Conservation (phyloP, 2,888 invertebrate species). For the Argynnis bischoffii region DNA sequence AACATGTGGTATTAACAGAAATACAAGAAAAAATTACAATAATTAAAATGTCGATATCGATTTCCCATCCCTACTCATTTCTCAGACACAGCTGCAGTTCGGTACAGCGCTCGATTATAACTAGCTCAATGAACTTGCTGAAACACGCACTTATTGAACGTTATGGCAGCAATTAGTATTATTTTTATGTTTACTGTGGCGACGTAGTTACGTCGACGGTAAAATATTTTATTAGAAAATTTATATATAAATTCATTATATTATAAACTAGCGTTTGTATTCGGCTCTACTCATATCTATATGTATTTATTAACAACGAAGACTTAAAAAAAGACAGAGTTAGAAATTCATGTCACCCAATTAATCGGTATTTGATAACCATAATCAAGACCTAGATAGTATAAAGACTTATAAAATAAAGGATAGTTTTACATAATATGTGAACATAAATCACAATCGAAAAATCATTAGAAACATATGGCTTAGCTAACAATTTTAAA, state of each 20-base stretch:
- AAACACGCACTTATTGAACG: conserved; percentile 43
- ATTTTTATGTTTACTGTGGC: conserved; percentile 29
- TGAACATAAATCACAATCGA: not conserved
- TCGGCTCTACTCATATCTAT: no score
- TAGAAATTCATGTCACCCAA: no score
- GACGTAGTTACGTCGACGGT: conserved; percentile 3
- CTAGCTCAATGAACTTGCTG: conserved; percentile 58
- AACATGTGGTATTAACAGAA: no score
- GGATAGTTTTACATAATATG: not conserved
- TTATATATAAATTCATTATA: not conserved
- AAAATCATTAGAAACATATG: conserved; percentile 20
- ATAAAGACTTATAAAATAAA: not conserved
- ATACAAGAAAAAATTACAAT: no score
- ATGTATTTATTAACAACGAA: no score
- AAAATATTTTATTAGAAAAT: not conserved
- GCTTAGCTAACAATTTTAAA: conserved; percentile 50
- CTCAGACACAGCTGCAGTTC: conserved; percentile 73
- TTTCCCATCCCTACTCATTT: conserved; percentile 54
- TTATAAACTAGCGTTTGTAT: no score
- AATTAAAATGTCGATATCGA: conserved; percentile 38
- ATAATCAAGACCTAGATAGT: not conserved
- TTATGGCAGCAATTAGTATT: conserved; percentile 35
- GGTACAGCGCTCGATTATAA: conserved; percentile 66
- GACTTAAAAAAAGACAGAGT: no score
- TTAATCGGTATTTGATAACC: no score